Conservation (phyloP, 2,888 invertebrate genomes). For the Pasiphila rectangulata region DNA sequence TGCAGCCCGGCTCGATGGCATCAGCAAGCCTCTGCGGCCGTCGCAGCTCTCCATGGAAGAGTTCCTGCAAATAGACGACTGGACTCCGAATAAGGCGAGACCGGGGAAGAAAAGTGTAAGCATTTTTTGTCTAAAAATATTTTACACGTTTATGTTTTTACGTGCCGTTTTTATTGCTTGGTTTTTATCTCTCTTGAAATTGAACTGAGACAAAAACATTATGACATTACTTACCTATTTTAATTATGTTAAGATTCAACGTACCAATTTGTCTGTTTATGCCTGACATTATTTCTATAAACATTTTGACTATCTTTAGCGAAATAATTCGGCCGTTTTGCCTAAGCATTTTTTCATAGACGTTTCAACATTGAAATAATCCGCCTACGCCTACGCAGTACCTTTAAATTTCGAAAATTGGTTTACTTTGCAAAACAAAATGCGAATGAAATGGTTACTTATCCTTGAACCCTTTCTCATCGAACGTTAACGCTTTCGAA, state of each 20-base stretch:
- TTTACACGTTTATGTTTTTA: slow-evolving; percentile 7
- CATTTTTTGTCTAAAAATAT: slow-evolving; percentile 34
- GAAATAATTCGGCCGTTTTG: background rate
- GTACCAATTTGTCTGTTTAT: too few species aligned
- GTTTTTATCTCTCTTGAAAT: too few species aligned
- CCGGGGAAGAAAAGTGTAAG: slow-evolving; percentile 95
- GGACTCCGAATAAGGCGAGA: slow-evolving; percentile 80
- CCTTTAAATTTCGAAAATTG: too few species aligned
- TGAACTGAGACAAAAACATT: too few species aligned
- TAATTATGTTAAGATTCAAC: too few species aligned
- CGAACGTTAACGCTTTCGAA: background rate
- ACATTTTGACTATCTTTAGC: background rate
- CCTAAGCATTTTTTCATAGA: background rate
- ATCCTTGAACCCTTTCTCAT: slow-evolving; percentile 15
- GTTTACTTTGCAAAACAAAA: background rate
- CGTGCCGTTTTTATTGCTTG: too few species aligned
- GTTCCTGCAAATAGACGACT: slow-evolving; percentile 93
- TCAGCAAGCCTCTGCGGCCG: slow-evolving; percentile 86
- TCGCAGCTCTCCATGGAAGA: slow-evolving; percentile 92
- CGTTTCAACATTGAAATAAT: background rate
- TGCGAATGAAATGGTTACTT: background rate
- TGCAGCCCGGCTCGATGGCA: slow-evolving; percentile 96
- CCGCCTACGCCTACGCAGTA: too few species aligned
- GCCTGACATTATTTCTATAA: background rate
- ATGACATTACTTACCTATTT: too few species aligned